Base-by-base conservation (phyloP, 2,113 vertebrate genomes). In the Sinocyclocheilus anophthalmus region DNA sequence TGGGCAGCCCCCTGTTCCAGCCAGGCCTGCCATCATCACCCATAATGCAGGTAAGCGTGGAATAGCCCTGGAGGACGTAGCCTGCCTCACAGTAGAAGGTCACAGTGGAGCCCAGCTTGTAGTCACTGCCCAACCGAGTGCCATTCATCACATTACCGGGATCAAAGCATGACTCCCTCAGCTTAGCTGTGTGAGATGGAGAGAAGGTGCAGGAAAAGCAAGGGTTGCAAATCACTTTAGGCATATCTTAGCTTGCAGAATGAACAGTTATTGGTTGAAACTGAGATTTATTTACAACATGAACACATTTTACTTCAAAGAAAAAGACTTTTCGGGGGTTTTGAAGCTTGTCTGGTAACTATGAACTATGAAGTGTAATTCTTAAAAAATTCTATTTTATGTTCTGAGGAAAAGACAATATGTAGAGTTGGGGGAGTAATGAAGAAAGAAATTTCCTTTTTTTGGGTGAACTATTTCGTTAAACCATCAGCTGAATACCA, bases 41-140 rank as follows among this genome's bases (percentile, higher is more conserved):
- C 97, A 99, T 99, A 81, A 97, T 99, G 89, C 98, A 99, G 0
- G 97, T 99, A 22, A 99, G 94, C 0, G 97, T 99, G 13, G 98
- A 99, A 90, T 99, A 99, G 12, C 98, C 98, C 93, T 99, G 98
- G 80, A 99, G 94, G 85, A 99, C 94, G 37, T 99, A 99, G 81
- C 98, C 98, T 39, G 98, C 96, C 92, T 99, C 97, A n/a, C 98
- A 99, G 90, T 98, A 99, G 92, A 99, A 99, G 0, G 98, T 99
- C 69, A 99, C 97, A 0, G 97, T 99, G 18, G 98, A 99, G 2
- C 98, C 98, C 81, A 99, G 92, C 88, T 99, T 99, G 90, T 98
- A 99, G 93, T 99, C 98, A 85, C 97, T 97, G 88, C 98, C 98
- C 88, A 99, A 94, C 86, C 97, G 95, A 85, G 97, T 99, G 69